Evolutionary conservation across 2,113 vertebrate genomes (phyloP).

Genomic region (Psilopsiagon aurifrons): DNA sequence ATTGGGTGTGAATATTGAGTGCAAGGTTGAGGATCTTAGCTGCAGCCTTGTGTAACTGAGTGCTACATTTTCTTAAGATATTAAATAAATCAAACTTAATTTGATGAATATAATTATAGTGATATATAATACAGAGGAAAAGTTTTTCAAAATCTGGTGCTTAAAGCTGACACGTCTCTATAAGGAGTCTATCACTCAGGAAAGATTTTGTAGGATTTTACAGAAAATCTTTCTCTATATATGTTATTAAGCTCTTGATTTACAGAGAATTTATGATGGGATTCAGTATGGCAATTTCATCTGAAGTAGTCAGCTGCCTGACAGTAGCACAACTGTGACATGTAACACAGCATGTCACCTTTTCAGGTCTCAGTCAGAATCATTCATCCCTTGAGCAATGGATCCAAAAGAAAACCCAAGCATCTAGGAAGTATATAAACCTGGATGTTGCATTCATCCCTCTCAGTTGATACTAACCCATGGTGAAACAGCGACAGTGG

Average conservation of each 20-base stretch:
- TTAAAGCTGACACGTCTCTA: background rate
- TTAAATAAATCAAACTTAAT: background rate
- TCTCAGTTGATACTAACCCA: background rate
- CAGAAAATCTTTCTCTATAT: background rate
- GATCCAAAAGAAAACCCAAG: background rate
- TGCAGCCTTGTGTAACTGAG: background rate
- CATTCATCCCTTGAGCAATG: background rate
- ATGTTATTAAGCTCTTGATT: background rate
- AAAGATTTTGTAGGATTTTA: background rate
- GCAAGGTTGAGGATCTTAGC: background rate
- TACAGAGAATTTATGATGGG: background rate
- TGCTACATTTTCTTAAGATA: background rate
- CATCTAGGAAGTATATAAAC: background rate
- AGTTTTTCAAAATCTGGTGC: fast-evolving
- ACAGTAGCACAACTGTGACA: background rate
- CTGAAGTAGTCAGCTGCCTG: background rate
- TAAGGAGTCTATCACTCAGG: background rate
- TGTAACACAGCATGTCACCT: background rate
- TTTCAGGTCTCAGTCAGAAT: background rate
- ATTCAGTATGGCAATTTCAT: background rate
- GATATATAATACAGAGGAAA: background rate
- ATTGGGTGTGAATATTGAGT: background rate
- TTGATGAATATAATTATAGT: background rate
- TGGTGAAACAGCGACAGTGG: background rate
- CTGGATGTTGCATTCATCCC: background rate